phyloP scores from a whole-genome alignment of 2,888 invertebrate species.

The Drosophila birchii region DNA sequence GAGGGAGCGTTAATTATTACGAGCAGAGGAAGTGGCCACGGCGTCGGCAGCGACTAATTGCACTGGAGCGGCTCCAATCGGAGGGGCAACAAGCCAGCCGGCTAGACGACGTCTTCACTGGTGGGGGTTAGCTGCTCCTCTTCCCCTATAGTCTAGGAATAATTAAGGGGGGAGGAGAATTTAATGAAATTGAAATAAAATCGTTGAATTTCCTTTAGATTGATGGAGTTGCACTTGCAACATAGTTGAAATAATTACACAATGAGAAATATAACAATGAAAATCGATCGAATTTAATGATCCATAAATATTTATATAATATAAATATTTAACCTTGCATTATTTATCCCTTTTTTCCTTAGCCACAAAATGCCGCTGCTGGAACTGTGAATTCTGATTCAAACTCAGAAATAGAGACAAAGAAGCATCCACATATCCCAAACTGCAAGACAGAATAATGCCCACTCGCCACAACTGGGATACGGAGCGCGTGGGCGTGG shows the following conservation, averaged over 20 bases:
- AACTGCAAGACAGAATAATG: constrained; percentile 59
- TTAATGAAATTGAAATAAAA: constrained; percentile 4
- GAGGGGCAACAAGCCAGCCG: constrained; percentile 47
- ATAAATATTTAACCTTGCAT: constrained; percentile 12
- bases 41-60: constrained; percentile 73
- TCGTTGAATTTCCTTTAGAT: constrained; percentile 1
- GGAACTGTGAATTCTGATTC: constrained; percentile 29
- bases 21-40: constrained; percentile 73
- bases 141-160: constrained; percentile 4
- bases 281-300: too few species aligned
- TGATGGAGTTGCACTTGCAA: constrained; percentile 8
- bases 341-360: constrained; percentile 39
- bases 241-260: neutral
- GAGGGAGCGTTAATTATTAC: constrained; percentile 77
- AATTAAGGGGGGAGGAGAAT: neutral
- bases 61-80: constrained; percentile 55
- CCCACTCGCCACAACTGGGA: constrained; percentile 85
- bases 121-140: constrained; percentile 23
- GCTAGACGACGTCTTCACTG: constrained; percentile 32
- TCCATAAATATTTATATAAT: neutral
- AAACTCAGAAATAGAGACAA: neutral
- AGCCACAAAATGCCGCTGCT: constrained; percentile 34
- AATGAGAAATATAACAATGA: too few species aligned
- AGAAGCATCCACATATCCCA: constrained; percentile 20
- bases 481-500: constrained; percentile 85